Conservation (phyloP, 2,113 vertebrate genomes). For the Penelope pileata region DNA sequence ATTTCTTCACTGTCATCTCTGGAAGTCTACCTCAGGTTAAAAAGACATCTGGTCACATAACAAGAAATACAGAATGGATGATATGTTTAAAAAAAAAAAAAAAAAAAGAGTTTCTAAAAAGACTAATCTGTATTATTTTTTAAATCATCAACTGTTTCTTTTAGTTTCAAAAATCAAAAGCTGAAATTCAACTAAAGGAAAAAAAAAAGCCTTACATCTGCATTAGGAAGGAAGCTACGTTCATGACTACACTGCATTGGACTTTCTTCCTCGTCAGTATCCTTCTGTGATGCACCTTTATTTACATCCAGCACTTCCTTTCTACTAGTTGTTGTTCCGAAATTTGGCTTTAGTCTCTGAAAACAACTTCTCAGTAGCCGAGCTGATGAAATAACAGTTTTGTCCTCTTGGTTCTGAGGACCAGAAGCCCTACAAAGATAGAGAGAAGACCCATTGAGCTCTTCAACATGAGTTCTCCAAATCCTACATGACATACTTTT, state of each 20-base stretch:
- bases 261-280: not conserved
- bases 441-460: slow-evolving; percentile 1
- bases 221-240: not conserved
- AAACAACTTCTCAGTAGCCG: slow-evolving; percentile 69
- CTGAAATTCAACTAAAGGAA: not conserved
- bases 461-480: not conserved
- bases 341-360: slow-evolving; percentile 75
- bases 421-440: slow-evolving; percentile 54
- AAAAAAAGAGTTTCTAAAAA: not conserved
- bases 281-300: slow-evolving; percentile 4
- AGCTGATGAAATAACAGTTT: slow-evolving; percentile 60
- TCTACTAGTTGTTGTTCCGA: slow-evolving; percentile 66
- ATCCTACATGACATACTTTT: not conserved
- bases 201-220: not conserved
- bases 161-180: not conserved
- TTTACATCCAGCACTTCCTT: slow-evolving; percentile 43
- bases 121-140: not conserved
- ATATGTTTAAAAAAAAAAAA: not conserved
- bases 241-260: not conserved
- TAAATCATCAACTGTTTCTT: not conserved
- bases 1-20: not conserved
- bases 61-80: not conserved
- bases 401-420: slow-evolving; percentile 54
- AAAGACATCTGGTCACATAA: not conserved
- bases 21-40: not conserved